These are phyloP conservation scores for Pachliopta kotzebuea DNA, from an alignment of 2,888 invertebrate genomes.

Conservation along the genomic window DNA sequence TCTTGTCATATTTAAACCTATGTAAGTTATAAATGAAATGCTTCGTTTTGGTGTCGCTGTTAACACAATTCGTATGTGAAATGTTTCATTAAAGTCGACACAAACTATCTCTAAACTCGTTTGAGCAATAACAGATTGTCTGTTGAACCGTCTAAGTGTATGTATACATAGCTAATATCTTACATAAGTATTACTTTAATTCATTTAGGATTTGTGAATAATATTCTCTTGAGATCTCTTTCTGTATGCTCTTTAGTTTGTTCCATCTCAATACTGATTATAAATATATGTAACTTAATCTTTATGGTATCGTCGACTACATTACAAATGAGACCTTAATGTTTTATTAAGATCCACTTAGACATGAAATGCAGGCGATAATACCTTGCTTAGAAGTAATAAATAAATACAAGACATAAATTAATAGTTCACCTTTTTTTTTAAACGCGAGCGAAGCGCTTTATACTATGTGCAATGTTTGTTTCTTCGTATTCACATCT, in stretches of 20 bases:
- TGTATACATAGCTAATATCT: slow-evolving; percentile 49
- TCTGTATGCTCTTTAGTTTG: slow-evolving; percentile 62
- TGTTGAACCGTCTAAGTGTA: slow-evolving; percentile 31
- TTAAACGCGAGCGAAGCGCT: slow-evolving; percentile 63
- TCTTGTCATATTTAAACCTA: slow-evolving; percentile 62
- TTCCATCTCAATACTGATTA: slow-evolving; percentile 64
- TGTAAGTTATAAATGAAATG: slow-evolving; percentile 55
- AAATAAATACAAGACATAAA: slow-evolving; percentile 67
- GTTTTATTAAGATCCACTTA: neutral
- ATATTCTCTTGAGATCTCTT: slow-evolving; percentile 71
- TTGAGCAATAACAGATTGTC: slow-evolving; percentile 44
- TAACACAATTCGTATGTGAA: slow-evolving; percentile 51
- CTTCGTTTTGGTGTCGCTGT: slow-evolving; percentile 73
- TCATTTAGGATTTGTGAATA: slow-evolving; percentile 55
- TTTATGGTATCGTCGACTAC: slow-evolving; percentile 39
- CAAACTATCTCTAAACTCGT: slow-evolving; percentile 36
- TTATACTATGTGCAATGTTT: slow-evolving; percentile 59
- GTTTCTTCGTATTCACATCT: slow-evolving; percentile 40
- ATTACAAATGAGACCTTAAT: slow-evolving; percentile 42
- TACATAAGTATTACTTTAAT: slow-evolving; percentile 48
- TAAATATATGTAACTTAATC: slow-evolving; percentile 40
- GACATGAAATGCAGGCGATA: slow-evolving; percentile 13
- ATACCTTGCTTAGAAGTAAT: slow-evolving; percentile 24
- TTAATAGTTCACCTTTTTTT: slow-evolving; percentile 70
- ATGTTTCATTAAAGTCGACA: slow-evolving; percentile 38